phyloP scores from a whole-genome alignment of 2,888 invertebrate species.

The Volucella bombylans region DNA sequence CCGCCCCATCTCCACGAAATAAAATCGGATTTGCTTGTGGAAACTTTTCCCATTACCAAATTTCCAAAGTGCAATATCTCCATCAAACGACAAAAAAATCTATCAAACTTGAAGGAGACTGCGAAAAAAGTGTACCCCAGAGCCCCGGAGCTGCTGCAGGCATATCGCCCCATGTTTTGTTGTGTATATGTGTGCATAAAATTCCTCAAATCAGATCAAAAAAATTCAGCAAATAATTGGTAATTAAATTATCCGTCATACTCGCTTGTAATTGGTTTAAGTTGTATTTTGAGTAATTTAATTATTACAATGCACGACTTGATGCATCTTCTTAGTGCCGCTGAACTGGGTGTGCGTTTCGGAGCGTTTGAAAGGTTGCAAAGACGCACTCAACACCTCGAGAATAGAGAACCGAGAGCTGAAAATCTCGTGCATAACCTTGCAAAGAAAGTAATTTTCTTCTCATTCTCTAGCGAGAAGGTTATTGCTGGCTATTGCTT shows the following conservation, averaged over 20 bases:
- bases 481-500: constrained; percentile 17
- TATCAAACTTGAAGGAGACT: constrained; percentile 11
- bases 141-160: constrained; percentile 49
- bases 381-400: constrained; percentile 42
- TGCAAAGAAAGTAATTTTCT: constrained; percentile 49
- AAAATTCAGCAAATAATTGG: constrained; percentile 47
- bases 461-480: constrained; percentile 7
- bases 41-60: neutral
- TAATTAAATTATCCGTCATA: constrained; percentile 60
- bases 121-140: constrained; percentile 7
- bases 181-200: constrained; percentile 64
- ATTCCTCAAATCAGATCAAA: constrained; percentile 27
- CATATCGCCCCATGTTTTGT: constrained; percentile 59
- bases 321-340: constrained; percentile 24
- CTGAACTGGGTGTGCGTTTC: neutral
- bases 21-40: constrained; percentile 15
- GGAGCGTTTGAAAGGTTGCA: constrained; percentile 26
- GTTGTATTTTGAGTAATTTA: constrained; percentile 60
- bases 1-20: constrained; percentile 22
- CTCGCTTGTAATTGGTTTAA: constrained; percentile 57
- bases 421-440: constrained; percentile 70
- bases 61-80: constrained; percentile 19
- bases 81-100: neutral
- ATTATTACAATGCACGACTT: constrained; percentile 52
- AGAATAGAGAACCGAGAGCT: constrained; percentile 19